Conservation (phyloP, 2,113 vertebrate genomes). For the Mixornis gularis region DNA sequence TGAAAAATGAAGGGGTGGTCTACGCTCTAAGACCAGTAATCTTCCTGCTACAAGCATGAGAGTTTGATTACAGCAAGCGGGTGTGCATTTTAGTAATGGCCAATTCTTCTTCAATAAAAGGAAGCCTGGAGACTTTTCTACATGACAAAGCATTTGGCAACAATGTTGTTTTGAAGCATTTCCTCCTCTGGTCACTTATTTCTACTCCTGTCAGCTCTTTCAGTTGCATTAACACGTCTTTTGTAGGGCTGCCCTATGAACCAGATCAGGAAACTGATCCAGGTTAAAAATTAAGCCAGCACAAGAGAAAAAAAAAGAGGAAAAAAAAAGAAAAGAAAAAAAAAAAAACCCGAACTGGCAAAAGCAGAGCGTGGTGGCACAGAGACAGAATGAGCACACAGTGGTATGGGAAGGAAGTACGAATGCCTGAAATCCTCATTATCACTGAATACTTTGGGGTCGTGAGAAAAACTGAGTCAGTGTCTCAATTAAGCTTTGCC, state of each 20-base stretch:
- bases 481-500: not conserved
- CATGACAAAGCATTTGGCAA: slow-evolving; percentile 55
- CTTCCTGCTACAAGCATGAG: not conserved
- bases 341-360: not conserved
- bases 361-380: not conserved
- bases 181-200: slow-evolving; percentile 47
- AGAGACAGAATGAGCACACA: not conserved
- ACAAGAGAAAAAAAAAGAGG: fast-evolving
- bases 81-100: not conserved
- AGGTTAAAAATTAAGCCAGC: slow-evolving; percentile 57
- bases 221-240: not conserved
- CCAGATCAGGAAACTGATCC: slow-evolving; percentile 29
- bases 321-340: not conserved
- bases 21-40: not conserved
- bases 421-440: not conserved
- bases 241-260: slow-evolving; percentile 31
- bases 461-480: not conserved
- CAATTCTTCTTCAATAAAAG: slow-evolving; percentile 39
- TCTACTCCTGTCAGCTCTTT: slow-evolving; percentile 47
- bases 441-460: not conserved
- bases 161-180: slow-evolving; percentile 43
- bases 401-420: not conserved
- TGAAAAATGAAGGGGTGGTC: not conserved
- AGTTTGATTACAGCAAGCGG: not conserved
- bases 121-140: slow-evolving; percentile 42